Conservation (phyloP, 1,140 invertebrate genomes). For the Penaeus indicus region DNA sequence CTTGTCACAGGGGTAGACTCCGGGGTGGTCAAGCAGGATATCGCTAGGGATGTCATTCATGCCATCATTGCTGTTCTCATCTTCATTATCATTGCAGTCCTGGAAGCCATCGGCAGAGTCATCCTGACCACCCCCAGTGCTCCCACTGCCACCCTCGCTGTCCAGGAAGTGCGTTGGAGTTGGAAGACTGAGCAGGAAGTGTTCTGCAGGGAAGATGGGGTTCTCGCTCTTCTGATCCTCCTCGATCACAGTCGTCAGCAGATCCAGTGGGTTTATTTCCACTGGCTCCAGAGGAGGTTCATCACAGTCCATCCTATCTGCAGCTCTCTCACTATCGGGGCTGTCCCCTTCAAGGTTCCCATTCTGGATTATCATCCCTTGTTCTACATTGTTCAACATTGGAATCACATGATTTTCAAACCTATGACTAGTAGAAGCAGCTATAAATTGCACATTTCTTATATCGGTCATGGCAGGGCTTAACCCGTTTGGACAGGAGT, state of each 20-base stretch:
- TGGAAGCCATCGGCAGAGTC: constrained; percentile 11
- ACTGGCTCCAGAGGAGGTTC: constrained; percentile 16
- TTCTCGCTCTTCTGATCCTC: constrained; percentile 63
- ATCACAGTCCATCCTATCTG: no score
- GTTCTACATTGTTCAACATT: no score
- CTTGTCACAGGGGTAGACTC: constrained; percentile 61
- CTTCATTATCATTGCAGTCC: constrained; percentile 38
- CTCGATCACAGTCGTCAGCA: constrained; percentile 62
- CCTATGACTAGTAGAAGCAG: no score
- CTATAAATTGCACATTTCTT: no score
- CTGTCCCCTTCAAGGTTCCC: no score
- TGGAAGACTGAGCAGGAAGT: constrained; percentile 62
- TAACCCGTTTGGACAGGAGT: no score
- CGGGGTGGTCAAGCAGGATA: constrained; percentile 54
- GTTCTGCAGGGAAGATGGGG: constrained; percentile 60
- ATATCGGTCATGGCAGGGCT: no score
- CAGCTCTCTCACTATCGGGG: no score
- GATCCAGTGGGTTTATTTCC: constrained; percentile 62
- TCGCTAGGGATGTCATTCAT: constrained; percentile 42
- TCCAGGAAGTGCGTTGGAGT: constrained; percentile 53
- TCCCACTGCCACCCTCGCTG: constrained; percentile 14
- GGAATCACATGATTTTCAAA: no score
- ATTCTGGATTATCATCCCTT: no score
- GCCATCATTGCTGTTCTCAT: constrained; percentile 32
- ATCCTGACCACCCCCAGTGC: constrained; percentile 3